Base-by-base conservation (phyloP, 2,113 vertebrate genomes). In the Madoqua kirkii region DNA sequence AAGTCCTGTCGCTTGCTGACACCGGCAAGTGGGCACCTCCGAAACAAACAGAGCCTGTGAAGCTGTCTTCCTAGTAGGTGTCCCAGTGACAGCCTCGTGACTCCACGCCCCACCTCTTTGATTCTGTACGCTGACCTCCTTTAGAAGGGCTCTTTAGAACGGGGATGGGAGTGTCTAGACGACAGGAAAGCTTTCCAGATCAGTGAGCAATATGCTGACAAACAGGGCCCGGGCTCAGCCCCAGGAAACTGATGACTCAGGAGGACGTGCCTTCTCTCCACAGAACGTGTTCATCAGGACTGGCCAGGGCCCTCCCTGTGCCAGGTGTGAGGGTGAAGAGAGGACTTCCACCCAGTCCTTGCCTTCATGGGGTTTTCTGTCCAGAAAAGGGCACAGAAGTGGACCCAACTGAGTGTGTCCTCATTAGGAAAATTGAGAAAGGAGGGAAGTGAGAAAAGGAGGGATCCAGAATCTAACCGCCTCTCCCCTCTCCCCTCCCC, bases 241-340 rank as follows among this genome's bases (percentile, higher is more conserved):
- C 84, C 59, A 4, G 21, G n/a, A 89, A 95, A 54, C 86, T 74
- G 76, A 90, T 43, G 87, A 78, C 86, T 91, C 82, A 85, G 90
- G 76, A 88, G 27, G n/a, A 74, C 21, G 31, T 45, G 55, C 7
- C 3, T 60, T 78, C 76, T 43, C 33, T 82, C 60, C 60, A 21
- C 43, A 23, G 62, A 16, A 16, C 27, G 7, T 7, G 29, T 50
- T 23, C 48, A 40, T 7, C 11, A 23, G 59, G n/a, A 6, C 50
- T 15, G 52, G 64, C 11, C 21, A 40, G 1, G 45, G 78, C 36
- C n/a, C 19, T 76, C n/a, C 74, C 87, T 9, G 21, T 15, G 84
- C 78, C 78, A 19, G 48, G 45, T 16, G 31, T 71, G 54, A 87
- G 55, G 33, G 33, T 52, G 3, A 43, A 50, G 57, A 78, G 29